Evolutionary conservation across 2,888 invertebrate genomes (phyloP).

Genomic region (Cristatella mucedo): DNA sequence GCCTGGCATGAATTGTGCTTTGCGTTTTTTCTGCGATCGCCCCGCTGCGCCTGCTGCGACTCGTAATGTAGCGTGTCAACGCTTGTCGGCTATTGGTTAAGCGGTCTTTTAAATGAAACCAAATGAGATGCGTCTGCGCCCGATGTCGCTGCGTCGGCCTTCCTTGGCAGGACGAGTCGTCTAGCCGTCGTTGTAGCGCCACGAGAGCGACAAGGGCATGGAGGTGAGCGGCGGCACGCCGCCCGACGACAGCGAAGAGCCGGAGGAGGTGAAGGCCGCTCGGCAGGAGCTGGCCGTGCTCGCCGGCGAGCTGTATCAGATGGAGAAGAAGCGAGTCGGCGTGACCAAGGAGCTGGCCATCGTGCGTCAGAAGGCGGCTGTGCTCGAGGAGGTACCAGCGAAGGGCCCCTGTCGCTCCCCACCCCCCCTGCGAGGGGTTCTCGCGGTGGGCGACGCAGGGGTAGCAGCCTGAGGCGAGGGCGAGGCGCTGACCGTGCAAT

Average conservation of each 20-base stretch:
- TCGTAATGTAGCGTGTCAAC: too few relatives aligned
- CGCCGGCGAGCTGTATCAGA: slow-evolving; percentile 66
- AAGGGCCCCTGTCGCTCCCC: too few relatives aligned
- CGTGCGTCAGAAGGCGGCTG: slow-evolving; percentile 59
- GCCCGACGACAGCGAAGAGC: slow-evolving; percentile 17
- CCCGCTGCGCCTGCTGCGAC: too few relatives aligned
- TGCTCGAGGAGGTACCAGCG: slow-evolving; percentile 72
- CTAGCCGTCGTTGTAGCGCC: slow-evolving; percentile 10
- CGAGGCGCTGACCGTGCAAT: too few relatives aligned
- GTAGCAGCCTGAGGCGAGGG: too few relatives aligned
- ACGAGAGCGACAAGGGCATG: slow-evolving; percentile 18
- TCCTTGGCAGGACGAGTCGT: too few relatives aligned
- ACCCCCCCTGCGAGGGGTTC: too few relatives aligned
- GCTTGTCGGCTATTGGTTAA: not conserved
- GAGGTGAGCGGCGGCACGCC: slow-evolving; percentile 18
- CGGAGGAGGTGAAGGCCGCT: slow-evolving; percentile 26
- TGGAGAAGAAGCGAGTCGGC: slow-evolving; percentile 55
- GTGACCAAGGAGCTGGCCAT: slow-evolving; percentile 66
- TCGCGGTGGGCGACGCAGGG: too few relatives aligned
- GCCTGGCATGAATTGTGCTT: too few relatives aligned
- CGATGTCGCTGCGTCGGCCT: too few relatives aligned
- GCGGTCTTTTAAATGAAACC: not conserved
- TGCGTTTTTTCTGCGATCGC: too few relatives aligned
- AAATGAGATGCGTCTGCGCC: slow-evolving; percentile 9
- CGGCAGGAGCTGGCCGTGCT: slow-evolving; percentile 46